Conservation (phyloP, 2,797 vertebrate species). For the Phrynocephalus forsythii region DNA sequence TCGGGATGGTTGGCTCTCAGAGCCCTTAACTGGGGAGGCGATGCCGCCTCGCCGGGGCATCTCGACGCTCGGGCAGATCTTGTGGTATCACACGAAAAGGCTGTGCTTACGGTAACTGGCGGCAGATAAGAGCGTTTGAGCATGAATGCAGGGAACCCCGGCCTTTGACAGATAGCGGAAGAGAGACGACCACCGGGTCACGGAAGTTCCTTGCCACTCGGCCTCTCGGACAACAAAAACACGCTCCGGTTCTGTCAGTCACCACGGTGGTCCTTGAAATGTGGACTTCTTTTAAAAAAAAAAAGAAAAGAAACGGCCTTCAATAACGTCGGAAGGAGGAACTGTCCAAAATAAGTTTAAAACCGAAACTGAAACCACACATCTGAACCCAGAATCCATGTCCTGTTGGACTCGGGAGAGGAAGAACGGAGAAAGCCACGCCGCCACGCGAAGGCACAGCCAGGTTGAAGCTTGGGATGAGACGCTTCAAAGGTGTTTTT, state of each 20-base stretch:
- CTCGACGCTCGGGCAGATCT: conserved; percentile 75
- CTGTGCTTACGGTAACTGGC: conserved; percentile 27
- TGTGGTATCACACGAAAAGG: conserved; percentile 71
- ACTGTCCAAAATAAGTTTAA: conserved; percentile 24
- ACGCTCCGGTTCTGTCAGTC: conserved; percentile 41
- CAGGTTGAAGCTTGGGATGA: conserved; percentile 29
- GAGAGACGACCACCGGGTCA: conserved; percentile 57
- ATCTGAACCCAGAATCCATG: not conserved
- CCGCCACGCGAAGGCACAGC: conserved; percentile 44
- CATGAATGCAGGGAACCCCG: conserved; percentile 54
- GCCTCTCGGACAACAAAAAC: conserved; percentile 61
- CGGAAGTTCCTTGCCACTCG: conserved; percentile 40
- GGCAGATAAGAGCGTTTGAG: conserved; percentile 60
- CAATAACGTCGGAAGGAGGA: conserved; percentile 50
- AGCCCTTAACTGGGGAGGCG: conserved; percentile 35
- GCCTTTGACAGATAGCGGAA: conserved; percentile 64
- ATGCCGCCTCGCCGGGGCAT: conserved; percentile 49
- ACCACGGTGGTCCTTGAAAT: conserved; percentile 48
- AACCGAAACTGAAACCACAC: conserved; percentile 3
- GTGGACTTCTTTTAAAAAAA: conserved; percentile 55
- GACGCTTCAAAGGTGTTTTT: conserved; percentile 33
- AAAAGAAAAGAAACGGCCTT: conserved; percentile 3
- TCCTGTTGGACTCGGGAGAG: conserved; percentile 52
- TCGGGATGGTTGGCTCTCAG: conserved; percentile 30
- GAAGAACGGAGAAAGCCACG: conserved; percentile 50